phyloP scores from a whole-genome alignment of 1,140 invertebrate species.

The Probaryconus sp. region DNA sequence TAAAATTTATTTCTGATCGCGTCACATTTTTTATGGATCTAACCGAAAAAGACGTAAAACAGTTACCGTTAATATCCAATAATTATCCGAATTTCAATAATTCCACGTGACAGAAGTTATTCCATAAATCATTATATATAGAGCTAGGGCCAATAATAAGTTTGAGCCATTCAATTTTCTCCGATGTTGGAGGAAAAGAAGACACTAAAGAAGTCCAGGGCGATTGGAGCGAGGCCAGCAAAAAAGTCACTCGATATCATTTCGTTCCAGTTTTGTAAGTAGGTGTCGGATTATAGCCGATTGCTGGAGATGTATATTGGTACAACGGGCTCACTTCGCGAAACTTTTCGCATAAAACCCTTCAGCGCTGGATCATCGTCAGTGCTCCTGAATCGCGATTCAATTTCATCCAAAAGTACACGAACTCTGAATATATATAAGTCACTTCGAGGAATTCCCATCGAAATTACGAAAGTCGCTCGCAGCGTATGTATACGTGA shows the following conservation, averaged over 20 bases:
- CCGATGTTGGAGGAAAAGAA: slow-evolving; percentile 23
- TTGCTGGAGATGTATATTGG: slow-evolving; percentile 29
- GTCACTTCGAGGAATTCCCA: slow-evolving; percentile 39
- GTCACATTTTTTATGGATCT: slow-evolving; percentile 31
- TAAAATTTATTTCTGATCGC: slow-evolving; percentile 29
- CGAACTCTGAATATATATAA: slow-evolving; percentile 46
- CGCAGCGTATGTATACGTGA: slow-evolving; percentile 24
- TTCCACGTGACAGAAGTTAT: slow-evolving; percentile 4
- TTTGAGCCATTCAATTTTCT: slow-evolving; percentile 38
- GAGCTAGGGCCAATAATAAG: slow-evolving; percentile 29
- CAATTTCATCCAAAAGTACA: slow-evolving; percentile 58
- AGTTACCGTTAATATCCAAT: slow-evolving; percentile 30
- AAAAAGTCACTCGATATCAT: slow-evolving; percentile 54
- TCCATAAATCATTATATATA: slow-evolving; percentile 35
- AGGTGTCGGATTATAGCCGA: slow-evolving; percentile 60
- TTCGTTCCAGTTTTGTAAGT: slow-evolving; percentile 61
- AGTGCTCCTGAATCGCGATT: slow-evolving; percentile 49
- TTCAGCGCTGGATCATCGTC: slow-evolving; percentile 49
- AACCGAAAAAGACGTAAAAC: slow-evolving; percentile 33
- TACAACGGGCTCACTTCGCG: slow-evolving; percentile 15
- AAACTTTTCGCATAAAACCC: slow-evolving; percentile 61
- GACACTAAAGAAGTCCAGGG: slow-evolving; percentile 35
- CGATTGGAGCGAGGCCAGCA: slow-evolving; percentile 59
- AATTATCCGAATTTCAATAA: slow-evolving; percentile 38
- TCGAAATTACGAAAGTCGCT: slow-evolving; percentile 52